These are phyloP conservation scores for Maccullochella peelii DNA, from an alignment of 2,113 vertebrate genomes.

Conservation along the genomic window DNA sequence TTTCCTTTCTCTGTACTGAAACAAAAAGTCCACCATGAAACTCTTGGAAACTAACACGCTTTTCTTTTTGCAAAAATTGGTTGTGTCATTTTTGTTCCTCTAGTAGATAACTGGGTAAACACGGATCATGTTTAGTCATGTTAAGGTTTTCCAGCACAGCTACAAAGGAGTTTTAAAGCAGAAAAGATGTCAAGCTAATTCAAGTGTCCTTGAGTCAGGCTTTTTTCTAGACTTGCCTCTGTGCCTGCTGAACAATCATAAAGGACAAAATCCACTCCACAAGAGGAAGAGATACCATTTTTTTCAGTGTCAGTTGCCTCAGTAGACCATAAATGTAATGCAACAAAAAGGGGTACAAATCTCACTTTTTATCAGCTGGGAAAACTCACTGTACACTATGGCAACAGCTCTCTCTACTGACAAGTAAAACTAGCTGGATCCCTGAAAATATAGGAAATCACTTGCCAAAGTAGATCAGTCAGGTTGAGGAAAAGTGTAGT, in stretches of 20 bases:
- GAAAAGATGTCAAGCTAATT: background rate
- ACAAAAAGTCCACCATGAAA: background rate
- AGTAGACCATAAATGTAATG: background rate
- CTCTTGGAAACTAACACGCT: background rate
- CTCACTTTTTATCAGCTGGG: background rate
- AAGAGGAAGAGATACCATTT: too few relatives aligned
- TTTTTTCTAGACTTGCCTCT: background rate
- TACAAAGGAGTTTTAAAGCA: background rate
- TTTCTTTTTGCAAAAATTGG: background rate
- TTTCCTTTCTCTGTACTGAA: background rate
- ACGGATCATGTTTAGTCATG: background rate
- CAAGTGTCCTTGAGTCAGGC: background rate
- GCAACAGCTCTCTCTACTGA: background rate
- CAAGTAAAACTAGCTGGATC: background rate
- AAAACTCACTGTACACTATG: background rate
- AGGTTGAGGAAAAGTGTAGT: background rate
- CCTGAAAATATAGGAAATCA: background rate
- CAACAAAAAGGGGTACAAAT: background rate
- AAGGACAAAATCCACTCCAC: background rate
- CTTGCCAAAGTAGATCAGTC: background rate
- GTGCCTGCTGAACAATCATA: background rate
- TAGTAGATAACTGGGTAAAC: background rate
- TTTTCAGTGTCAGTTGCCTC: background rate
- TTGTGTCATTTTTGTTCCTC: background rate
- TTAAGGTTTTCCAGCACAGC: background rate